Evolutionary conservation across 2,113 vertebrate genomes (phyloP).

Genomic region (Synchiropus splendidus): DNA sequence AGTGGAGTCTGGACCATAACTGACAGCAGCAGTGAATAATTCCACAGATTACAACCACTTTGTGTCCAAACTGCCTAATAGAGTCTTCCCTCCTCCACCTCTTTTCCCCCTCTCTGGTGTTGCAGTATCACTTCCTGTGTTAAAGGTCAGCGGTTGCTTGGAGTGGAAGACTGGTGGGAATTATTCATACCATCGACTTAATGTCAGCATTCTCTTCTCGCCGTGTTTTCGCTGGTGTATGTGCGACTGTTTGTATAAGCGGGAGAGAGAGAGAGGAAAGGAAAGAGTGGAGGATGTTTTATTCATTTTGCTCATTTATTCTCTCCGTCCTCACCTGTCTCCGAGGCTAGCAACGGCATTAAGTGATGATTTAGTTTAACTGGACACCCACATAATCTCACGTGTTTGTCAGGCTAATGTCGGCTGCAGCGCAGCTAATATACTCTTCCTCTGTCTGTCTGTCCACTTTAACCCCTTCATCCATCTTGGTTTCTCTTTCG

Average conservation of each 20-base stretch:
- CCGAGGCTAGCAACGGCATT: conserved; percentile 94
- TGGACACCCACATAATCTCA: conserved; percentile 42
- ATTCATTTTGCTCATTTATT: conserved; percentile 99
- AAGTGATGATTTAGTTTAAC: conserved; percentile 93
- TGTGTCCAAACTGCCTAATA: too few species aligned
- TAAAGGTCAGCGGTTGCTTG: conserved; percentile 87
- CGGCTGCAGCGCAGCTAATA: too few species aligned
- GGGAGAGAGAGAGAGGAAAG: conserved; percentile 13
- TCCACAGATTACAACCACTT: not conserved
- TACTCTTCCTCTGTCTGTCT: not conserved
- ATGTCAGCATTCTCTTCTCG: conserved; percentile 81
- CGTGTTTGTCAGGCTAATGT: not conserved
- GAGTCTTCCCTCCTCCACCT: not conserved
- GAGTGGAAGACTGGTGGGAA: conserved; percentile 81
- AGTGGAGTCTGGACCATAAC: too few species aligned
- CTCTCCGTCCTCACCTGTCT: conserved; percentile 91
- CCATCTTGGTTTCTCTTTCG: not conserved
- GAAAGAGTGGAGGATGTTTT: conserved; percentile 79
- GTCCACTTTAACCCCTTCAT: conserved; percentile 7
- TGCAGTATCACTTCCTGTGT: conserved; percentile 62
- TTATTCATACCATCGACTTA: conserved; percentile 98
- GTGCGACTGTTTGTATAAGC: conserved; percentile 7
- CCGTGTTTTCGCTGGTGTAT: conserved; percentile 14
- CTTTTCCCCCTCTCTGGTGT: conserved; percentile 18
- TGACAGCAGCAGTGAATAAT: not conserved